Evolutionary conservation across 2,113 vertebrate species (phyloP), one percentile per base, ranked within the genome.

Genomic region (Chaetops frenatus): DNA sequence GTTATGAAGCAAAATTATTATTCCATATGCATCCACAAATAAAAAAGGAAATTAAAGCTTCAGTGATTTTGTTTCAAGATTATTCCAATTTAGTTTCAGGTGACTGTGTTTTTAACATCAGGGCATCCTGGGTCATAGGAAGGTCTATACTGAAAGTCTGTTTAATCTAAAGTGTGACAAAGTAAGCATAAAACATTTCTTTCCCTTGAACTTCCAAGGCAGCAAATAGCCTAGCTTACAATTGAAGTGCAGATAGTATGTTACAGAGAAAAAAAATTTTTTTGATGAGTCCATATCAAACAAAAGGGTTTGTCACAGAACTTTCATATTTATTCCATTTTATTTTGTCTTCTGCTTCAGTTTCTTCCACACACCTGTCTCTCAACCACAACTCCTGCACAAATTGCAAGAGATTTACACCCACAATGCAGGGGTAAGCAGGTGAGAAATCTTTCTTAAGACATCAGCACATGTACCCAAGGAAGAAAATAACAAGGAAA

Each of bases 341-440:
- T 71, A 36, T 36, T 67, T 60, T 69, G 35, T 38, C 23, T 67
- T 56, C 50, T 27, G 12, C 9, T 47, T 69, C n/a, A 19, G 35
- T 65, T 72, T 65, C 31, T 53, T 79, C 29, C 50, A 65, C 33
- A 36, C n/a, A 47, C 11, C 21, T 33, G 0, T 16, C 56, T 56
- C 64, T 60, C 44, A 44, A 51, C 38, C 57, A n/a, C 31, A 48
- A 13, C 7, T 47, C 44, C 87, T 22, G 33, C 24, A 62, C 28
- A 78, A 60, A 61, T 10, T 18, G 1, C 27, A 44, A 51, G 40
- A 87, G 40, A 66, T 21, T 56, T 27, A 38, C 4, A 19, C 28
- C 22, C 20, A 40, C 23, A 31, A 42, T 0, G 0, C 0, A 0
- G 10, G 31, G 69, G 10, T 27, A 45, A 87, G 11, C 16, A 11